phyloP scores from a whole-genome alignment of 2,888 invertebrate species.

The Synanthedon tipuliformis region DNA sequence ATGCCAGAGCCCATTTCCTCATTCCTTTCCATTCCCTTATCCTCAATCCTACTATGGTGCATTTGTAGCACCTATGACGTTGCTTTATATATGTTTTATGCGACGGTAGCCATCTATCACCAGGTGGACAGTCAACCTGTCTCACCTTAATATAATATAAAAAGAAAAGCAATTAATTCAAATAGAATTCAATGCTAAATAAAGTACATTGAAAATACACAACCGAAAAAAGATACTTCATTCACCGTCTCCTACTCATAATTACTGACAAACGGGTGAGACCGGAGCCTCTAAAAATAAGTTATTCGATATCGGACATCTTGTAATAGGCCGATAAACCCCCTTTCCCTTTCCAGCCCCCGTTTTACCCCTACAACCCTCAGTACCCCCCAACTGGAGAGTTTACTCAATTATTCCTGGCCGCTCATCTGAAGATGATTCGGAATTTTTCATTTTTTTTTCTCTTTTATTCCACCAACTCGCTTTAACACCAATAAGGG shows the following conservation, averaged over 20 bases:
- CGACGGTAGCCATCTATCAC: too few species aligned
- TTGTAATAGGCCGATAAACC: not conserved
- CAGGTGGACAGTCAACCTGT: too few species aligned
- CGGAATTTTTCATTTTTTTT: conserved; percentile 1
- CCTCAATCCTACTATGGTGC: too few species aligned
- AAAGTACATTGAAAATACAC: too few species aligned
- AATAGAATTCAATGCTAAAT: too few species aligned
- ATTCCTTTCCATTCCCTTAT: too few species aligned
- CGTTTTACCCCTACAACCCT: conserved; percentile 3
- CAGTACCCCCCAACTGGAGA: conserved; percentile 9
- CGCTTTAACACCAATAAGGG: not conserved
- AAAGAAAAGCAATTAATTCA: too few species aligned
- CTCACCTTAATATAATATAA: too few species aligned
- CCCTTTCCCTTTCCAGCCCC: not conserved
- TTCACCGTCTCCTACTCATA: conserved; percentile 3
- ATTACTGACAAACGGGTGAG: conserved; percentile 4
- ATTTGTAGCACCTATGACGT: too few species aligned
- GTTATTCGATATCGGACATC: conserved; percentile 5
- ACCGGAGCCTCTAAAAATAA: conserved; percentile 4
- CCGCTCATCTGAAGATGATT: conserved; percentile 34
- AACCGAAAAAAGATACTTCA: not conserved
- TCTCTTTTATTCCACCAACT: not conserved
- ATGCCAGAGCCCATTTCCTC: too few species aligned
- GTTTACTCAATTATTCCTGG: conserved; percentile 39
- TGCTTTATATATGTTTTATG: too few species aligned